Percentiles rank a stretch among this genome's conserved stretches.
Conservation (phyloP, 2,888 invertebrate genomes). For the Brachyptera putata region DNA sequence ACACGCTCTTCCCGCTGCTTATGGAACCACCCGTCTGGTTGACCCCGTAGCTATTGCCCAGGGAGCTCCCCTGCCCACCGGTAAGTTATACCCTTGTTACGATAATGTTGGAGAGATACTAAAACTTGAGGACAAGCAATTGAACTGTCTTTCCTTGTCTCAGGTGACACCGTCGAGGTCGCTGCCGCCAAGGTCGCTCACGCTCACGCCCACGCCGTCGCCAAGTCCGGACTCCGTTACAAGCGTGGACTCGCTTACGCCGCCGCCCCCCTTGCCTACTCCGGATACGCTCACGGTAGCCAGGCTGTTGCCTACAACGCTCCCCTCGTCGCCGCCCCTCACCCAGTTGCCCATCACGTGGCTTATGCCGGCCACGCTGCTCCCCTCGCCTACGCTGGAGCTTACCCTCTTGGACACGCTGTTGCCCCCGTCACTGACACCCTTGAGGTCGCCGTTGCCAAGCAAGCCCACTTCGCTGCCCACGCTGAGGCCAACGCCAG, state of each 20-base stretch:
- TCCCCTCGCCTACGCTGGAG: constrained; percentile 28
- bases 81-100: no score
- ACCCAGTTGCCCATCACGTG: constrained; percentile 11
- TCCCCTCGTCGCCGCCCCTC: constrained; percentile 24
- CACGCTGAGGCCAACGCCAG: no score
- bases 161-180: constrained; percentile 45
- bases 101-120: no score
- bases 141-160: constrained; percentile 39
- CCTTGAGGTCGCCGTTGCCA: constrained; percentile 39
- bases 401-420: constrained; percentile 38
- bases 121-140: no score
- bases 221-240: constrained; percentile 1
- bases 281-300: constrained; percentile 35
- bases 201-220: not conserved
- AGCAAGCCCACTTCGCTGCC: no score
- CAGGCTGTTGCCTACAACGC: constrained; percentile 37
- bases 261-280: constrained; percentile 4
- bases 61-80: constrained; percentile 45
- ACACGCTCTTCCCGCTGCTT: not conserved
- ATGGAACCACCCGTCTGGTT: no score
- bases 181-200: constrained; percentile 49
- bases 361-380: no score
- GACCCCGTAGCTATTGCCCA: constrained; percentile 39
- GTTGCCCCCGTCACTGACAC: no score
- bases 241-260: not conserved